Percentiles rank a stretch among this genome's conserved stretches.
Conservation (phyloP, 2,113 vertebrate species). For the Gnathonemus echidnorhynchus region DNA sequence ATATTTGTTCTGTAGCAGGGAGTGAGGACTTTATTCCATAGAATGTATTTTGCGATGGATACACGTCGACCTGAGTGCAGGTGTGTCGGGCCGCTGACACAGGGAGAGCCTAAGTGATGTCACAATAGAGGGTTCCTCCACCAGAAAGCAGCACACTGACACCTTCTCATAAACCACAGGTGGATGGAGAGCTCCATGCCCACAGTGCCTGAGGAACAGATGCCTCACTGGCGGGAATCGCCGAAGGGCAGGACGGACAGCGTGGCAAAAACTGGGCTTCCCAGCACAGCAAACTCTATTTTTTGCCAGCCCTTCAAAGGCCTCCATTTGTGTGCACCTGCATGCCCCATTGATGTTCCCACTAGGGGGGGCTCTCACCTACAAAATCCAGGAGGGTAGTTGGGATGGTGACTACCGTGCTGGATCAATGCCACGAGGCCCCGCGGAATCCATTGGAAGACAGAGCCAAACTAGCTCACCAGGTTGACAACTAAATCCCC, state of each 20-base stretch:
- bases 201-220: background rate
- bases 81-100: background rate
- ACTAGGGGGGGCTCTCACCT: slow-evolving; percentile 12
- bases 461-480: slow-evolving; percentile 17
- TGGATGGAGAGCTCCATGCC: background rate
- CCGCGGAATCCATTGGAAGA: slow-evolving; percentile 17
- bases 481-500: slow-evolving; percentile 19
- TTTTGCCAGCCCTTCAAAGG: background rate
- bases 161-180: background rate
- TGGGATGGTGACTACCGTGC: slow-evolving; percentile 16
- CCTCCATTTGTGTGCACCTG: background rate
- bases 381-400: slow-evolving; percentile 16
- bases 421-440: slow-evolving; percentile 12
- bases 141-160: background rate
- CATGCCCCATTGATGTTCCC: background rate
- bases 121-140: background rate
- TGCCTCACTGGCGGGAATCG: background rate
- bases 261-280: background rate
- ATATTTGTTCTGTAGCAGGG: background rate
- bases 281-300: background rate
- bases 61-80: background rate
- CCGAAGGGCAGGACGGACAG: background rate
- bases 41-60: background rate
- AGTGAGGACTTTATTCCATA: background rate
- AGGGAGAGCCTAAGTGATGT: background rate